Percentiles rank a stretch among this genome's conserved stretches.
phyloP scores from a whole-genome alignment of 2,888 invertebrate genomes.

The Drosophila nigricruria region DNA sequence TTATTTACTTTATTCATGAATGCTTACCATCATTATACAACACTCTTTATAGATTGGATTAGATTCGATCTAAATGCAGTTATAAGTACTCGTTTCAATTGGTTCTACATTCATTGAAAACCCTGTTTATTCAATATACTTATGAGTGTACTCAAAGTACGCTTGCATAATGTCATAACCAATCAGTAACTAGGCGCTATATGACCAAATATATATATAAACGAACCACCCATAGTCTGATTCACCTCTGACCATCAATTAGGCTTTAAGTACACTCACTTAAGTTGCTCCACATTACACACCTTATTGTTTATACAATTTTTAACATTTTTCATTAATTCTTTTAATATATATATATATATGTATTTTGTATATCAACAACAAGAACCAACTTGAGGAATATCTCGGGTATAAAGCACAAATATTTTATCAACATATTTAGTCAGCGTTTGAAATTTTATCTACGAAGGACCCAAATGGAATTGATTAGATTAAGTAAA shows the following conservation, averaged over 20 bases:
- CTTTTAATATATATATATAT: background rate
- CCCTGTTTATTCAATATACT: background rate
- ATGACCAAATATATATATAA: background rate
- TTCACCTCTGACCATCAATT: constrained; percentile 22
- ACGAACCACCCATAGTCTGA: background rate
- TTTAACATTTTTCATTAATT: constrained; percentile 1
- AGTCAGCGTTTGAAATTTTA: constrained; percentile 58
- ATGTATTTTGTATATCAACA: constrained; percentile 5
- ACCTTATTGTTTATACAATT: constrained; percentile 20
- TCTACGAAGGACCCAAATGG: constrained; percentile 47
- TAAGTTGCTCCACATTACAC: background rate
- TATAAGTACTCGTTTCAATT: no score
- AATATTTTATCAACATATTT: constrained; percentile 55
- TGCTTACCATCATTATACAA: no score
- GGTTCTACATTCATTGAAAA: background rate
- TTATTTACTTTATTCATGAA: background rate
- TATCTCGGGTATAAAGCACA: constrained; percentile 34
- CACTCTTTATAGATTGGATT: background rate
- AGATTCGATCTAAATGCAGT: background rate
- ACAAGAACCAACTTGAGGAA: constrained; percentile 15
- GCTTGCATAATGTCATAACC: background rate
- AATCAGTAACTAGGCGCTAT: background rate
- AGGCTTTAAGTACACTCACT: constrained; percentile 6
- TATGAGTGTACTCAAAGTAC: background rate
- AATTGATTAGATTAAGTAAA: constrained; percentile 64